Evolutionary conservation across 1,140 invertebrate genomes (phyloP).

Genomic region (Rhyzopertha dominica): DNA sequence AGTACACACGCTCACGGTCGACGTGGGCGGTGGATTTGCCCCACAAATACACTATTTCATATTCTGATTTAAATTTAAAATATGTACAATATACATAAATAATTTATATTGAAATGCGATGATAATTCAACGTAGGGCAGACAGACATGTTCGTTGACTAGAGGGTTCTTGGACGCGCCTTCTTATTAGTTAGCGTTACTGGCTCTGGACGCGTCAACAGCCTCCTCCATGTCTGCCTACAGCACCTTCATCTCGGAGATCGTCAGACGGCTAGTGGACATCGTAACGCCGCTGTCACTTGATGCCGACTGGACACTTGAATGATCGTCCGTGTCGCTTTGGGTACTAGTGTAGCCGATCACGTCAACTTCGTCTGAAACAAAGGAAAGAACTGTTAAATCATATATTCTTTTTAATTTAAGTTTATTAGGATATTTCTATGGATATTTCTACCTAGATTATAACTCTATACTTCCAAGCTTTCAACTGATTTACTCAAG

Average conservation of each 20-base stretch:
- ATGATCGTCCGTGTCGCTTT: slow-evolving; percentile 80
- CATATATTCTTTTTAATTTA: too few species aligned
- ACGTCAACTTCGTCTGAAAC: slow-evolving; percentile 83
- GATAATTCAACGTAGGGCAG: slow-evolving; percentile 22
- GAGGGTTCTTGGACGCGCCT: slow-evolving; percentile 19
- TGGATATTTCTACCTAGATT: too few species aligned
- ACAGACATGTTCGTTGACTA: slow-evolving; percentile 36
- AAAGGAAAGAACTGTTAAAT: slow-evolving; percentile 23
- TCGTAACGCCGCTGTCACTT: slow-evolving; percentile 73
- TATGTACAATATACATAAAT: slow-evolving; percentile 42
- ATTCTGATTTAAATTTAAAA: slow-evolving; percentile 34
- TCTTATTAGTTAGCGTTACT: slow-evolving; percentile 19
- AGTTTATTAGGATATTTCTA: too few species aligned
- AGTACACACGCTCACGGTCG: slow-evolving; percentile 10
- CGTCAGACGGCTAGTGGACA: slow-evolving; percentile 65
- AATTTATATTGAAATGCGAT: slow-evolving; percentile 35
- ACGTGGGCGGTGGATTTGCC: background rate
- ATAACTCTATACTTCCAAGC: too few species aligned
- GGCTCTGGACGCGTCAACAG: slow-evolving; percentile 32
- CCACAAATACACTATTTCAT: slow-evolving; percentile 16
- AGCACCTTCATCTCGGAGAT: slow-evolving; percentile 46
- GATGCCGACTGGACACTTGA: slow-evolving; percentile 69
- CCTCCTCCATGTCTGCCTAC: slow-evolving; percentile 34
- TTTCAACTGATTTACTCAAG: too few species aligned
- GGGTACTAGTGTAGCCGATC: slow-evolving; percentile 78